Conservation (phyloP, 1,140 invertebrate genomes). For the Zaprionus kolodkinae region DNA sequence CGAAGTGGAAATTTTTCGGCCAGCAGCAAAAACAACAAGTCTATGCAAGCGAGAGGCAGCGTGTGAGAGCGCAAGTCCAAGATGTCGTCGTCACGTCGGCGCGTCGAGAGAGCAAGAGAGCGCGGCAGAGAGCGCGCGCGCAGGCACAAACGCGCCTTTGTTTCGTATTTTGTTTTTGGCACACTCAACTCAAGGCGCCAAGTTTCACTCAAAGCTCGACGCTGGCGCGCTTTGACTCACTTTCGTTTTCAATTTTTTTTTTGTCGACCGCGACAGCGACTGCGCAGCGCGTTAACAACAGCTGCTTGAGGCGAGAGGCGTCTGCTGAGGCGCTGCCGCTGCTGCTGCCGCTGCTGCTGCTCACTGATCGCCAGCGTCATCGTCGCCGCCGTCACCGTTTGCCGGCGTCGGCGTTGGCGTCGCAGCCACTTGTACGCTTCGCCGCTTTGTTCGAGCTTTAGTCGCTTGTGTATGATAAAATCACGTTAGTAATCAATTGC, state of each 20-base stretch:
- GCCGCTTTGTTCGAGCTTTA: constrained; percentile 83
- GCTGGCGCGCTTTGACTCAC: constrained; percentile 27
- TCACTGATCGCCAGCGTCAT: constrained; percentile 26
- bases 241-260: constrained; percentile 34
- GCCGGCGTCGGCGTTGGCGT: constrained; percentile 35
- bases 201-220: constrained; percentile 37
- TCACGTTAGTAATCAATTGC: constrained; percentile 84
- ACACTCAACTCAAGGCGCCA: constrained; percentile 9
- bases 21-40: constrained; percentile 26
- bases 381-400: too few species aligned
- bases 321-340: constrained; percentile 14
- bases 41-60: constrained; percentile 9
- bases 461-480: constrained; percentile 84
- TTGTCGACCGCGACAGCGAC: constrained; percentile 4
- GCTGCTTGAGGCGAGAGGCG: constrained; percentile 15
- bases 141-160: constrained; percentile 2
- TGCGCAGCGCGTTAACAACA: constrained; percentile 32
- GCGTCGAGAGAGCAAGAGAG: constrained; percentile 6
- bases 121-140: constrained; percentile 17
- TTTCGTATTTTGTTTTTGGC: neutral
- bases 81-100: neutral
- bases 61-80: constrained; percentile 8
- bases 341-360: constrained; percentile 22
- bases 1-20: constrained; percentile 69
- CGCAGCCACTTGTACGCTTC: constrained; percentile 48